Conservation (phyloP, 2,797 vertebrate genomes). For the Centroberyx gerrardi region DNA sequence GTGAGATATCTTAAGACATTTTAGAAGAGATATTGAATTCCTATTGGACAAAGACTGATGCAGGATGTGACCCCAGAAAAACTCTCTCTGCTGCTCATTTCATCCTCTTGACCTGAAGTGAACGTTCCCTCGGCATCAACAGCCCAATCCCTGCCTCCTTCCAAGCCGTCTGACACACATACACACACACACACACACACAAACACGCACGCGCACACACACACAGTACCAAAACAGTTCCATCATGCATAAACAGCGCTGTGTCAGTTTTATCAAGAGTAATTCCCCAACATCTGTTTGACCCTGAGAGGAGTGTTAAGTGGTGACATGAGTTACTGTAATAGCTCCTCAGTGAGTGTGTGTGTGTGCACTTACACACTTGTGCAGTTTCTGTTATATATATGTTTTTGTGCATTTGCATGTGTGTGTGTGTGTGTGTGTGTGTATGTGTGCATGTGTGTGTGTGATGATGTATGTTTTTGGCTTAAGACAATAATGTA, state of each 20-base stretch:
- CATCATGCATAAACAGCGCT: conserved; percentile 5
- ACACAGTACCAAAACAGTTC: neutral
- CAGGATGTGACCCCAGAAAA: conserved; percentile 7
- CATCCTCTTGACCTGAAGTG: conserved; percentile 48
- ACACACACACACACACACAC: conserved; percentile 22
- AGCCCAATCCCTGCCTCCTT: conserved; percentile 15
- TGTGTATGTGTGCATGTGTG: conserved; percentile 11
- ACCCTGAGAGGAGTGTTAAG: conserved; percentile 48
- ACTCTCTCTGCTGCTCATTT: neutral
- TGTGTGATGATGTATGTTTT: neutral
- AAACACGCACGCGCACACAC: conserved; percentile 3
- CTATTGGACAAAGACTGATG: neutral
- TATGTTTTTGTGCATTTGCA: neutral
- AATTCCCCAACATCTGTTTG: conserved; percentile 61
- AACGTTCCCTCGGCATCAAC: conserved; percentile 50
- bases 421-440: neutral
- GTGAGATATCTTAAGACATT: neutral
- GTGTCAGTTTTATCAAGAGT: conserved; percentile 61
- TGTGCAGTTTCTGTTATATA: conserved; percentile 3
- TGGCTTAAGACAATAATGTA: neutral
- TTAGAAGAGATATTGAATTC: neutral
- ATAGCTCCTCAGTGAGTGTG: conserved; percentile 4
- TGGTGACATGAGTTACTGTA: conserved; percentile 49
- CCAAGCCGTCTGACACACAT: conserved; percentile 16
- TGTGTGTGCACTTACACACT: conserved; percentile 15